These are phyloP conservation scores for Nymphalis polychloros DNA, from an alignment of 2,888 invertebrate genomes.

Conservation along the genomic window DNA sequence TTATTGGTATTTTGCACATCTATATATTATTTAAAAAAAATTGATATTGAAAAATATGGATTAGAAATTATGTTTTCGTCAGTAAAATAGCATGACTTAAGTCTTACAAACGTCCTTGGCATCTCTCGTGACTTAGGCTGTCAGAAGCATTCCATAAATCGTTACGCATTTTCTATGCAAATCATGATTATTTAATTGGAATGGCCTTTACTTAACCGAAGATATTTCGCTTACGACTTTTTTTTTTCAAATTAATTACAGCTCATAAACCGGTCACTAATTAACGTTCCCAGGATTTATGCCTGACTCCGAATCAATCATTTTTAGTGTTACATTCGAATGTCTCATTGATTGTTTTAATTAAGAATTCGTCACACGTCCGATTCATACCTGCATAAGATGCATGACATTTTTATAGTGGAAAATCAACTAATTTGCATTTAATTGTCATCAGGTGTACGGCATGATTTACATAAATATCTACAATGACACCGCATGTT, in stretches of 20 bases:
- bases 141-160: slow-evolving; percentile 28
- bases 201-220: slow-evolving; percentile 48
- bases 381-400: slow-evolving; percentile 32
- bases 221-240: slow-evolving; percentile 15
- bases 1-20: background rate
- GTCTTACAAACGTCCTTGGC: background rate
- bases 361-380: slow-evolving; percentile 45
- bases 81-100: background rate
- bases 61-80: background rate
- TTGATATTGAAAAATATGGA: background rate
- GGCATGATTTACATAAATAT: slow-evolving; percentile 43
- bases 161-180: slow-evolving; percentile 60
- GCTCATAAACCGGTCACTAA: slow-evolving; percentile 45
- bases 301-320: slow-evolving; percentile 35
- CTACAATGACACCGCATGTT: slow-evolving; percentile 37
- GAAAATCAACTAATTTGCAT: slow-evolving; percentile 45
- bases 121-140: slow-evolving; percentile 6
- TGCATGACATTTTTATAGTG: slow-evolving; percentile 45
- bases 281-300: slow-evolving; percentile 45
- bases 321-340: slow-evolving; percentile 25
- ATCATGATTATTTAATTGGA: slow-evolving; percentile 60
- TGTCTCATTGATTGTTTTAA: slow-evolving; percentile 37
- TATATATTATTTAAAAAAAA: background rate
- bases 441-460: slow-evolving; percentile 51
- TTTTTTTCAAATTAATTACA: slow-evolving; percentile 38